Conservation (phyloP, 1,140 invertebrate species). For the Trichogramma pretiosum region DNA sequence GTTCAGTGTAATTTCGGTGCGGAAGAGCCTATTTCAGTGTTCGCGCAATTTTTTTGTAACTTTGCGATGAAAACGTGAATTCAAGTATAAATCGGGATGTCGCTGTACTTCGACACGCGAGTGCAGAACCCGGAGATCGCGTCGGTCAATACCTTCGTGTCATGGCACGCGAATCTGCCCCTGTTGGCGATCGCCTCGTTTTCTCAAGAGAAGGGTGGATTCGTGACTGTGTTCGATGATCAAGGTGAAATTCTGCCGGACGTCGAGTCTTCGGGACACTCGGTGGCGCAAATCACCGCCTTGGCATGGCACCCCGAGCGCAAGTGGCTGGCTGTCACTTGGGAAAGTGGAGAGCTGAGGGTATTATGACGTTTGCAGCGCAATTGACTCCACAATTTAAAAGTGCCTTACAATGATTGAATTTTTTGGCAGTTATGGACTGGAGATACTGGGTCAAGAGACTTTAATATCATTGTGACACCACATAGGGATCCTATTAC, state of each 20-base stretch:
- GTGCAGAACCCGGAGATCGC: constrained; percentile 59
- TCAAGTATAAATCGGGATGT: constrained; percentile 49
- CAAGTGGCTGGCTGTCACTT: constrained; percentile 72
- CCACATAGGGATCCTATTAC: constrained; percentile 73
- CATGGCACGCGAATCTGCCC: constrained; percentile 71
- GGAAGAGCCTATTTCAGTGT: too few species aligned
- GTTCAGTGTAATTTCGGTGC: too few species aligned
- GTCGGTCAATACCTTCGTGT: constrained; percentile 63
- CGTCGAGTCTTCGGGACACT: constrained; percentile 65
- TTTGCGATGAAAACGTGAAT: neutral
- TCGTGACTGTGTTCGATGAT: constrained; percentile 81
- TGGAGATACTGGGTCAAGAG: constrained; percentile 39
- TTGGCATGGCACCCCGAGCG: constrained; percentile 84
- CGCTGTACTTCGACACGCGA: constrained; percentile 67
- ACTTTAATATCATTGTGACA: constrained; percentile 64
- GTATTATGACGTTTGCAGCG: too few species aligned
- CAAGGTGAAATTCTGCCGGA: constrained; percentile 72
- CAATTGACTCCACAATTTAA: neutral
- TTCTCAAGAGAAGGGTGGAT: constrained; percentile 78
- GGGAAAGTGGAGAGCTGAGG: constrained; percentile 83
- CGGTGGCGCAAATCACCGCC: constrained; percentile 66
- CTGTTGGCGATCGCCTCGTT: constrained; percentile 77
- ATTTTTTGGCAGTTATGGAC: constrained; percentile 32
- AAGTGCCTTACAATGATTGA: constrained; percentile 45
- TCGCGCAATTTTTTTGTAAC: neutral